These are phyloP conservation scores for Nymphalis urticae DNA, from an alignment of 2,888 invertebrate species.

Conservation along the genomic window DNA sequence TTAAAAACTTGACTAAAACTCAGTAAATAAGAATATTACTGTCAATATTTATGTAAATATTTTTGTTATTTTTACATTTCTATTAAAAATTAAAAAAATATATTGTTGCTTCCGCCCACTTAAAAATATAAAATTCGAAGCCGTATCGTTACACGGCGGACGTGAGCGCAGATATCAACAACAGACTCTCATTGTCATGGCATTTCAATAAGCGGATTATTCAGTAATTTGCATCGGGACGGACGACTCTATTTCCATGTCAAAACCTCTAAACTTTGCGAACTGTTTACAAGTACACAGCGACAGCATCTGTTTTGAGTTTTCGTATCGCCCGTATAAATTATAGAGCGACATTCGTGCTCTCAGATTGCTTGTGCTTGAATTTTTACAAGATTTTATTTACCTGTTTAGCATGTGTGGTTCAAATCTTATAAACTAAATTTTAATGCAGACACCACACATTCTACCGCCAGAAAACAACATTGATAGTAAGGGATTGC, in stretches of 20 bases:
- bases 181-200: slow-evolving; percentile 52
- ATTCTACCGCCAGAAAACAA: too few species aligned
- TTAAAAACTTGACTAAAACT: too few species aligned
- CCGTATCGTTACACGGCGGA: slow-evolving; percentile 5
- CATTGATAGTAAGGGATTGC: too few species aligned
- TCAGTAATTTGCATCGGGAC: slow-evolving; percentile 69
- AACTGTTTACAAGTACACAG: slow-evolving; percentile 38
- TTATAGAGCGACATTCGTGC: slow-evolving; percentile 18
- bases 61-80: too few species aligned
- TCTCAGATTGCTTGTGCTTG: background rate
- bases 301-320: slow-evolving; percentile 38
- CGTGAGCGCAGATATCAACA: slow-evolving; percentile 26
- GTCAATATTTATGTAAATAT: too few species aligned
- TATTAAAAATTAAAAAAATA: background rate
- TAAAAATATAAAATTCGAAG: slow-evolving; percentile 11
- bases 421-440: too few species aligned
- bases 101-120: background rate
- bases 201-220: slow-evolving; percentile 71
- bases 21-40: too few species aligned
- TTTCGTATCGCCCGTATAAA: slow-evolving; percentile 31
- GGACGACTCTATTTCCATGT: slow-evolving; percentile 64
- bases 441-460: too few species aligned
- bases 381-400: background rate
- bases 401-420: too few species aligned
- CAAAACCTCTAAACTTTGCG: slow-evolving; percentile 56